Conservation (phyloP, 1,140 invertebrate genomes). For the Nasonia longicornis region DNA sequence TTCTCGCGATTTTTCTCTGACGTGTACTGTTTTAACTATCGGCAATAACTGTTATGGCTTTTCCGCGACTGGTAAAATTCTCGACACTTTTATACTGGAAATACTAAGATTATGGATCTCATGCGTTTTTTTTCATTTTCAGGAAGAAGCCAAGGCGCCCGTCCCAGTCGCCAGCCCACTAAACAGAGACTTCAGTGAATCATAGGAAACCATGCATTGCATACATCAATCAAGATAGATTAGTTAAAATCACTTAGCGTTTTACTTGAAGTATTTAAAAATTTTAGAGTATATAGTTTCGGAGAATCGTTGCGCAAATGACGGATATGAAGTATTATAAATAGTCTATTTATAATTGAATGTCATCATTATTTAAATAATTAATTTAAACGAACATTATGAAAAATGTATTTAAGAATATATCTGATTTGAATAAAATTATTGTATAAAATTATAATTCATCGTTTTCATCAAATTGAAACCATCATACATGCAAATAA, state of each 20-base stretch:
- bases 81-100: not conserved
- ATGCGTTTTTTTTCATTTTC: not conserved
- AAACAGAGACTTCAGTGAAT: not conserved
- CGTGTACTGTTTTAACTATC: no score
- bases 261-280: not conserved
- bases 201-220: not conserved
- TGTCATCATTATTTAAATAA: not conserved
- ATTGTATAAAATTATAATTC: not conserved
- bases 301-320: not conserved
- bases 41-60: slow-evolving; percentile 5
- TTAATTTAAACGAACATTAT: not conserved
- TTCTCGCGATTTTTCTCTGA: slow-evolving; percentile 12
- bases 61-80: not conserved
- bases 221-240: not conserved
- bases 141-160: slow-evolving; percentile 19
- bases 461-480: no score
- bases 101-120: not conserved
- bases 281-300: not conserved
- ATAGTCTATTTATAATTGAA: not conserved
- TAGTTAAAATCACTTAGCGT: not conserved
- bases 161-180: not conserved
- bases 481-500: no score
- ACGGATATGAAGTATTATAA: no score
- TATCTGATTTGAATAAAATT: no score
- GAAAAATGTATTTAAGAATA: no score